These are phyloP conservation scores for Ochropleura leucogaster DNA, from an alignment of 2,888 invertebrate genomes.

Conservation along the genomic window DNA sequence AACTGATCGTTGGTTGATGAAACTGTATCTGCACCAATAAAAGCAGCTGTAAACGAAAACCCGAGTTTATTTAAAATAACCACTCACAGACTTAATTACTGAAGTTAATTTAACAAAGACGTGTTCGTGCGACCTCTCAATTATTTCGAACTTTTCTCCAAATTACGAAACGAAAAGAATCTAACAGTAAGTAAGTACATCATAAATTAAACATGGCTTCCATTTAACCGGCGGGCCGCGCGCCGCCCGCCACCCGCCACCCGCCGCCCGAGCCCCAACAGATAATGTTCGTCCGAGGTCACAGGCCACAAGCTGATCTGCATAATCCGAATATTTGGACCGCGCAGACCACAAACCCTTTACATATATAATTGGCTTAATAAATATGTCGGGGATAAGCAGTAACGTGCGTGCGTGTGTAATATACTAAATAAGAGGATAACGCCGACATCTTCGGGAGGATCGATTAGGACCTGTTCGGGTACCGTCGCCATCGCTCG, in stretches of 20 bases:
- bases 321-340: slow-evolving; percentile 66
- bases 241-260: too few relatives aligned
- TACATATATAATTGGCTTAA: slow-evolving; percentile 60
- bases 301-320: slow-evolving; percentile 65
- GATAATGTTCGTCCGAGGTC: slow-evolving; percentile 45
- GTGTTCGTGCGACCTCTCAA: slow-evolving; percentile 18
- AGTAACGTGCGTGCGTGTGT: slow-evolving; percentile 38
- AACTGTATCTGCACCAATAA: slow-evolving; percentile 8
- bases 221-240: slow-evolving; percentile 17
- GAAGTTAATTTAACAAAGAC: slow-evolving; percentile 39
- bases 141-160: slow-evolving; percentile 5
- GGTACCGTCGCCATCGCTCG: slow-evolving; percentile 16
- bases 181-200: slow-evolving; percentile 27
- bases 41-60: not conserved
- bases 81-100: not conserved
- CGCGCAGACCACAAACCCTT: slow-evolving; percentile 34
- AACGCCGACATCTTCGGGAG: slow-evolving; percentile 33
- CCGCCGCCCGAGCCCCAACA: slow-evolving; percentile 13
- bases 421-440: slow-evolving; percentile 46
- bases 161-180: slow-evolving; percentile 36
- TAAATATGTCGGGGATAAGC: slow-evolving; percentile 60
- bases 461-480: slow-evolving; percentile 20
- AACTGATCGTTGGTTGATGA: not conserved
- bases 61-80: not conserved
- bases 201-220: slow-evolving; percentile 43